Percentiles rank a stretch among this genome's conserved stretches.
Conservation (phyloP, 2,113 vertebrate species). For the Fregata magnificens region DNA sequence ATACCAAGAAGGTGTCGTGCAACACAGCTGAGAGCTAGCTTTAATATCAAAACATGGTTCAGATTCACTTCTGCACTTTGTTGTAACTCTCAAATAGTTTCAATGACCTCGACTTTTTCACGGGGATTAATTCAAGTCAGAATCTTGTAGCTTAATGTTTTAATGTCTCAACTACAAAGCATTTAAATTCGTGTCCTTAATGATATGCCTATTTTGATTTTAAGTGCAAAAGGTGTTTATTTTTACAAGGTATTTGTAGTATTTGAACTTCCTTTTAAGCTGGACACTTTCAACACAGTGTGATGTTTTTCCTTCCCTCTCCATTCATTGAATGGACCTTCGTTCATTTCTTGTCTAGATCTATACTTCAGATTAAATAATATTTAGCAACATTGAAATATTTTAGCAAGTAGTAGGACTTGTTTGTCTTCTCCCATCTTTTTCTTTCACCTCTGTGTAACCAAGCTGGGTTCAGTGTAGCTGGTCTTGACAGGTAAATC, state of each 20-base stretch:
- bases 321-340: background rate
- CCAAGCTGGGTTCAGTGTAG: background rate
- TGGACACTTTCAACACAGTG: background rate
- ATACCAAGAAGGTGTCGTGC: background rate
- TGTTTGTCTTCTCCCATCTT: constrained; percentile 1
- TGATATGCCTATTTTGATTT: background rate
- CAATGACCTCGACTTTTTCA: background rate
- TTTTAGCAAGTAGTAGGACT: background rate
- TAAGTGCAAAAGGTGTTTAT: background rate
- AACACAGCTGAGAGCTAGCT: background rate
- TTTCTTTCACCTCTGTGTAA: background rate
- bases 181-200: background rate
- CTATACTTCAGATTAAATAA: background rate
- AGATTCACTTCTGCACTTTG: background rate
- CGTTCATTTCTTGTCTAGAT: background rate
- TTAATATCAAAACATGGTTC: background rate
- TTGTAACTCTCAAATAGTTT: background rate
- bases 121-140: background rate
- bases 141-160: background rate
- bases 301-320: background rate
- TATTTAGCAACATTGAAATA: background rate
- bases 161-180: background rate
- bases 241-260: background rate
- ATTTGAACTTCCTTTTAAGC: background rate
- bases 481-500: constrained; percentile 39